A percentile compares a stretch with the other conserved stretches of the same genome.
These are phyloP conservation scores for Agelas oroides DNA, from an alignment of 37 sponge, comb jelly and placozoan species.

Conservation along the genomic window DNA sequence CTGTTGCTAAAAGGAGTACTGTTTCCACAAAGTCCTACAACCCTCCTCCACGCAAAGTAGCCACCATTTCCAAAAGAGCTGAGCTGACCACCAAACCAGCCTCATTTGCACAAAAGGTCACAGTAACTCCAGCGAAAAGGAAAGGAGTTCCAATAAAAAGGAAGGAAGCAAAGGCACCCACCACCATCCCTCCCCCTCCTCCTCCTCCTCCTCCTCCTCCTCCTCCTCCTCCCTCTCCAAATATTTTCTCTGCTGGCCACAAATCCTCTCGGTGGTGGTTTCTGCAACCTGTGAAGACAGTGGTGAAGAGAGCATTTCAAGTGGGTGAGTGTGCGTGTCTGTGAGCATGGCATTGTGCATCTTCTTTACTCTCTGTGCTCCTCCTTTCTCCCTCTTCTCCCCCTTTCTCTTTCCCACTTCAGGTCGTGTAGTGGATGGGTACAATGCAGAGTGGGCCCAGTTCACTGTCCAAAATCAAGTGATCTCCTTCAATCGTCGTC, in stretches of 20 bases:
- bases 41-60: background rate
- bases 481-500: conserved; percentile 13
- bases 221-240: conserved; percentile 45
- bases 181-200: background rate
- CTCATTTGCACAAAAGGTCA: too few relatives aligned
- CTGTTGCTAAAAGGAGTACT: too few relatives aligned
- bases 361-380: background rate
- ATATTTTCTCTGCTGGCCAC: background rate
- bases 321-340: conserved; percentile 56
- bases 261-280: conserved; percentile 26
- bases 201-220: conserved; percentile 46
- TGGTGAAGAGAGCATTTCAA: conserved; percentile 76
- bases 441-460: background rate
- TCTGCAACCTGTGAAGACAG: conserved; percentile 61
- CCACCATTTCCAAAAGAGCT: background rate
- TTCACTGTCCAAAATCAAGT: conserved; percentile 59
- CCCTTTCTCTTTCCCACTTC: background rate
- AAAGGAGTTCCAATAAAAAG: too few relatives aligned
- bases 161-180: background rate
- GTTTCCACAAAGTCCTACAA: too few relatives aligned
- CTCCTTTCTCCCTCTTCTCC: background rate
- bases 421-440: conserved; percentile 61
- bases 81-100: background rate
- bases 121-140: too few relatives aligned
- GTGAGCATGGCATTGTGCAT: background rate